Evolutionary conservation across 2,888 invertebrate species (phyloP), one percentile per base, ranked within the genome.

Genomic region (Ectropis crepuscularia): DNA sequence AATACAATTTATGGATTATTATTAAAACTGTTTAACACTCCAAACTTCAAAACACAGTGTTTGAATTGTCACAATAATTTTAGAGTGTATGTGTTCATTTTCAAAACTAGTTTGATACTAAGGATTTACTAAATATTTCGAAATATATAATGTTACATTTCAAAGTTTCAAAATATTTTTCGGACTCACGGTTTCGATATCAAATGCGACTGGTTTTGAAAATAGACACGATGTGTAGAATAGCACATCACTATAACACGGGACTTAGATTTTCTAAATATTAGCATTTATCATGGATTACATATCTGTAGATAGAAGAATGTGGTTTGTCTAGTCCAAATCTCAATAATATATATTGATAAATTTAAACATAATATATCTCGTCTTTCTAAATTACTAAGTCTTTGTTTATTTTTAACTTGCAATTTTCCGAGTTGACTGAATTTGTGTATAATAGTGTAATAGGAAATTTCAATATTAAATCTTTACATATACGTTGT

Each of bases 221-320:
- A 89, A 86, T 83, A 82, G 80, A 85, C 82, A 81, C 81, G 74
- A 77, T 82, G 82, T 85, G 81, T 86, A 87, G 80, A 61, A 61
- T 82, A 76, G 86, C 88, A 90, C 89, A 85, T 87, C 83, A 88
- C 86, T 60, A 82, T 76, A 78, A 86, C 88, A 89, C 86, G 85
- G 83, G 85, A 86, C 79, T 87, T 89, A 90, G 88, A 87, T 88
- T 90, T 90, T 91, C 84, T 89, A 89, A 78, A 85, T 67, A 87
- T 89, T 91, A 91, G 89, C 86, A 87, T 90, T 72, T 92, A 92
- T 92, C 92, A 92, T 92, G 88, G 90, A 90, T 92, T 87, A 92
- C 92, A 92, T 92, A 92, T 92, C 92, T 92, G 89, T 92, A 92
- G 92, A 89, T 92, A 92, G 92, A 90, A 59, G 74, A 86, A 91